A percentile compares a stretch with the other conserved stretches of the same genome.
These are phyloP conservation scores for Cydia pomonella DNA, from an alignment of 1,140 invertebrate species.

Conservation along the genomic window DNA sequence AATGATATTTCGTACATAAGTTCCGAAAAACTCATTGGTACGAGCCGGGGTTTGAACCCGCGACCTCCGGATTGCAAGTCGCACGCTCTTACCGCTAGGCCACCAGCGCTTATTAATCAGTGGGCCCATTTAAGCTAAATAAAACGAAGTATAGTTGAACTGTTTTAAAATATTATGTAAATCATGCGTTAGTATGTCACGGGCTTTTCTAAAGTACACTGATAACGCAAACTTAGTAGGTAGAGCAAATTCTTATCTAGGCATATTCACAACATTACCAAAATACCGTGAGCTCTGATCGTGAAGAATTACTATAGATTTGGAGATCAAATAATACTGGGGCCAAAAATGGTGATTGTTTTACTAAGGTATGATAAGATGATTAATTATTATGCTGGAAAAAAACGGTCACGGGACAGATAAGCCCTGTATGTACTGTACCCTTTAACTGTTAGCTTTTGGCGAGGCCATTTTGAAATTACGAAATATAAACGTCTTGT, in stretches of 20 bases:
- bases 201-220: background rate
- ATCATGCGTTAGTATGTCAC: too few species aligned
- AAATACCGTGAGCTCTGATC: background rate
- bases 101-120: too few species aligned
- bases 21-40: too few species aligned
- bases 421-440: background rate
- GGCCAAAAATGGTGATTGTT: background rate
- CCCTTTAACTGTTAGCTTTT: background rate
- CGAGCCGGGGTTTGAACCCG: too few species aligned
- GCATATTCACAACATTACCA: background rate
- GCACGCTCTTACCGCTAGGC: too few species aligned
- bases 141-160: too few species aligned
- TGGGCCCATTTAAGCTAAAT: too few species aligned
- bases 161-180: too few species aligned
- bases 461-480: background rate
- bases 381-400: slow-evolving; percentile 31
- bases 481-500: background rate
- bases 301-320: background rate
- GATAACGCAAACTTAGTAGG: background rate
- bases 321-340: background rate
- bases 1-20: too few species aligned
- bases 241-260: slow-evolving; percentile 9
- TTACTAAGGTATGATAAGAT: slow-evolving; percentile 10
- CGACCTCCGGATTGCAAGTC: too few species aligned
- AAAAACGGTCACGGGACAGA: slow-evolving; percentile 24